A percentile compares a stretch with the other conserved stretches of the same genome.
These are phyloP conservation scores for Dolichotis patagonum DNA, from an alignment of 2,113 vertebrate genomes.

Conservation along the genomic window DNA sequence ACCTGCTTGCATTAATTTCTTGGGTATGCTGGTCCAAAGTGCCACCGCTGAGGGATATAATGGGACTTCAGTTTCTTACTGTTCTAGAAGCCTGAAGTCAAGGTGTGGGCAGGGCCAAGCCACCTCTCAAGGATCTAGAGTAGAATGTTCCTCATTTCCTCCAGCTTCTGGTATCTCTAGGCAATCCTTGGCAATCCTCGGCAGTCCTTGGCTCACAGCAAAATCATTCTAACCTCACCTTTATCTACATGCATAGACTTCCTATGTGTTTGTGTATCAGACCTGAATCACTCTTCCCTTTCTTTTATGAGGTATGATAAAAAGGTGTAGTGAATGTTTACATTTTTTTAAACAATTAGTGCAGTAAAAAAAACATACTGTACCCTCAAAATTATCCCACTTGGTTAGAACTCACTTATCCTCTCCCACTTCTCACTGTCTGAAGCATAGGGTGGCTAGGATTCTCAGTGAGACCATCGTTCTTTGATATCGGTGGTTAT, in stretches of 20 bases:
- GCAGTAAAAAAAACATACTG: background rate
- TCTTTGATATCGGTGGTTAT: background rate
- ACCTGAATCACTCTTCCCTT: background rate
- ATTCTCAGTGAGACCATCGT: background rate
- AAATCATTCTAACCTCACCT: background rate
- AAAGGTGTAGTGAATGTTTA: background rate
- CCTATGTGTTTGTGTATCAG: background rate
- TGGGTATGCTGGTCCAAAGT: background rate
- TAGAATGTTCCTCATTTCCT: background rate
- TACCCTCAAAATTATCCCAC: background rate
- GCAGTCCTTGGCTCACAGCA: background rate
- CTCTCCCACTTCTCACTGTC: background rate
- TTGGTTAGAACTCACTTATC: background rate
- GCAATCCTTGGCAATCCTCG: background rate
- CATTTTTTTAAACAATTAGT: background rate
- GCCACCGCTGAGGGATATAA: background rate
- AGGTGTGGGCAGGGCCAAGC: fast-evolving
- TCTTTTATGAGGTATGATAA: background rate
- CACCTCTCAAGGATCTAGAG: background rate
- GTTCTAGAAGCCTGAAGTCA: background rate
- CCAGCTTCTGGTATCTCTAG: background rate
- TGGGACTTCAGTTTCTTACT: background rate
- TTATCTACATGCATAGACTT: background rate
- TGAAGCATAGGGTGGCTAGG: background rate
- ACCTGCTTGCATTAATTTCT: background rate